Base-by-base conservation (phyloP, 2,888 invertebrate species). In the Bruchidius siliquastri region DNA sequence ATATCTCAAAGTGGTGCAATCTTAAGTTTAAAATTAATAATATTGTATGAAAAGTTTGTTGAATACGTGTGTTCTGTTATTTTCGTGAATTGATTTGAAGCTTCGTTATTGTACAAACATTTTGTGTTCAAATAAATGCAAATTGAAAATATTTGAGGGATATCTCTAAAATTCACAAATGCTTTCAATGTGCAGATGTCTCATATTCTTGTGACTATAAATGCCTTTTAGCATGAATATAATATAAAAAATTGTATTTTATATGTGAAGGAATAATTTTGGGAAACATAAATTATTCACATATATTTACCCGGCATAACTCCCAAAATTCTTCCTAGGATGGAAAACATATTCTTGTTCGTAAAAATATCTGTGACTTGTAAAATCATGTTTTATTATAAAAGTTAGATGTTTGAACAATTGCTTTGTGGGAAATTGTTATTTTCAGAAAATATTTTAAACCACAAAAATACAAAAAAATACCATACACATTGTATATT, bases 391-490 rank as follows among this genome's bases (percentile, higher is more conserved):
- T 86, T 85, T 85, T 86, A 86, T 85, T 86, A 85, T 83, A 79
- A 80, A 82, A 83, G 86, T 86, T 87, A 85, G 85, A 86, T 86
- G 87, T 87, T 87, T 87, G 87, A 87, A 86, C 86, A 86, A 82
- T 83, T 87, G 87, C 87, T 87, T 87, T 87, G 87, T 87, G 87
- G 87, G 87, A 87, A 87, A 87, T 87, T 88, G 88, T 88, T 88
- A 87, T 88, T 88, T 88, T 88, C 87, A 87, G 87, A 87, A 87
- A 87, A 87, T 87, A 87, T 87, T 86, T 86, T 86, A 86, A 87
- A 86, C 84, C 84, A 85, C 84, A 86, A 86, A 86, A 85, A 86
- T 86, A 84, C 81, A 84, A 84, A 84, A 84, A 85, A 86, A 86
- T 85, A 86, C 85, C 86, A 86, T 87, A 87, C 87, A 88, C 87